Conservation (phyloP, 1,140 invertebrate genomes). For the Conopomorpha cramerella region DNA sequence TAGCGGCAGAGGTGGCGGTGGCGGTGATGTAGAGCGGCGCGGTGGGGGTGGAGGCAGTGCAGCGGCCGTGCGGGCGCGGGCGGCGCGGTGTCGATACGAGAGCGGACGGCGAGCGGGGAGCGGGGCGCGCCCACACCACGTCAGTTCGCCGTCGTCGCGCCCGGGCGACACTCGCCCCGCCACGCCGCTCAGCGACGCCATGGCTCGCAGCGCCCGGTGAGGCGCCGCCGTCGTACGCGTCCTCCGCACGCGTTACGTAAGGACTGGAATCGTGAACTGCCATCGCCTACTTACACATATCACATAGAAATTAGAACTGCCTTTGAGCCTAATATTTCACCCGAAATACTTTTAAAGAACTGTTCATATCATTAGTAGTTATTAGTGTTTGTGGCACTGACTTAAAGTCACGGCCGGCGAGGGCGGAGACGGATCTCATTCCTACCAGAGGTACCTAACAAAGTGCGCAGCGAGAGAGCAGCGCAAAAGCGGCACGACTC, state of each 20-base stretch:
- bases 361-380: no score
- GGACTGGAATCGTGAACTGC: slow-evolving; percentile 12
- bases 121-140: slow-evolving; percentile 11
- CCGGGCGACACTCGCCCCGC: slow-evolving; percentile 23
- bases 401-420: no score
- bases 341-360: no score
- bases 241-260: slow-evolving; percentile 35
- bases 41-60: slow-evolving; percentile 14
- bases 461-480: no score
- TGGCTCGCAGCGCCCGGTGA: slow-evolving; percentile 36
- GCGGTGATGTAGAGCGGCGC: slow-evolving; percentile 12
- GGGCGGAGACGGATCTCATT: no score
- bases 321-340: no score
- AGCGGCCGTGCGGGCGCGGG: no score
- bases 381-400: no score
- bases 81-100: slow-evolving; percentile 40
- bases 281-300: slow-evolving; percentile 18
- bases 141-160: slow-evolving; percentile 32
- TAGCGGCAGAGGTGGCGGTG: slow-evolving; percentile 8
- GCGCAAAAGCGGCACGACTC: no score
- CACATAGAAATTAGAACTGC: slow-evolving; percentile 12
- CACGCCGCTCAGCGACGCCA: slow-evolving; percentile 34
- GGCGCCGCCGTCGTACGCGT: slow-evolving; percentile 33
- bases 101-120: slow-evolving; percentile 16
- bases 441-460: no score